Evolutionary conservation across 2,113 vertebrate genomes (phyloP).

Genomic region (Nycticorax nycticorax): DNA sequence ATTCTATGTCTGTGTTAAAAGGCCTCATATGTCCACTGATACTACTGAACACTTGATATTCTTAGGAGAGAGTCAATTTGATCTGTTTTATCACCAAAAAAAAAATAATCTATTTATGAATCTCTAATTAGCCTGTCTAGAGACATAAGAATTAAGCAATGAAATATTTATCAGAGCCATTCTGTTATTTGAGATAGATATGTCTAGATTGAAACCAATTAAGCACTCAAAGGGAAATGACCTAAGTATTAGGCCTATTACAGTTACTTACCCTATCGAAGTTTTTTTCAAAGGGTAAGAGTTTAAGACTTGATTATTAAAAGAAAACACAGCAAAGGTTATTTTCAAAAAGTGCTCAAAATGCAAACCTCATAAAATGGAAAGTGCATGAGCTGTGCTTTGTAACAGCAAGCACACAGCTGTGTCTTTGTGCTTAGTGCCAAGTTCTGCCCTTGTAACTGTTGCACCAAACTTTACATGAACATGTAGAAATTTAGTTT

Average conservation of each 20-base stretch:
- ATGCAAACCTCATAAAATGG: background rate
- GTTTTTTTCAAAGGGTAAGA: background rate
- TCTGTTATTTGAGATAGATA: background rate
- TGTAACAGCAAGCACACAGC: background rate
- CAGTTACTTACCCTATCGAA: background rate
- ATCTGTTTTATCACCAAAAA: background rate
- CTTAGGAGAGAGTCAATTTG: background rate
- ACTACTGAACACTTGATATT: background rate
- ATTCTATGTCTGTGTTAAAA: background rate
- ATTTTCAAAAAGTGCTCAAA: background rate
- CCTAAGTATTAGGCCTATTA: background rate
- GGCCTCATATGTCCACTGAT: background rate
- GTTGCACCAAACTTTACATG: background rate
- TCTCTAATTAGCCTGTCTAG: background rate
- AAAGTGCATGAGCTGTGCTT: background rate
- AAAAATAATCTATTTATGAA: background rate
- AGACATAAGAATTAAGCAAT: conserved; percentile 4
- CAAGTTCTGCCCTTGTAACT: background rate
- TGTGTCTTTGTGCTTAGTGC: background rate
- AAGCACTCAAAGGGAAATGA: background rate
- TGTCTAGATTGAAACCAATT: background rate
- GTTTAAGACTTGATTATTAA: background rate
- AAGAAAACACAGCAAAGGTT: background rate
- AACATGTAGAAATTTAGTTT: background rate
- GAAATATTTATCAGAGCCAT: conserved; percentile 14